These are phyloP conservation scores for Vidua macroura DNA, from an alignment of 2,113 vertebrate genomes.

Conservation along the genomic window DNA sequence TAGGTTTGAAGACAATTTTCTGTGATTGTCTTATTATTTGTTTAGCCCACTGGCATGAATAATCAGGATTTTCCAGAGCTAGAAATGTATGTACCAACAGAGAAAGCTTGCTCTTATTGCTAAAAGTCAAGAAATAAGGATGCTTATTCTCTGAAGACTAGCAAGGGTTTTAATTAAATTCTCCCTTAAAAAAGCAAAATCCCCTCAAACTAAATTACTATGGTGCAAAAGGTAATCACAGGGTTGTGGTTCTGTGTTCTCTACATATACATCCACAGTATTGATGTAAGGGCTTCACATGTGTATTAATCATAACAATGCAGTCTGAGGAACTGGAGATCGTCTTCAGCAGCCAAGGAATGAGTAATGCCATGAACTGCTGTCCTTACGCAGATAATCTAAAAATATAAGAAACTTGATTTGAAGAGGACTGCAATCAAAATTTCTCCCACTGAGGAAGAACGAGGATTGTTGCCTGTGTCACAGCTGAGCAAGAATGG, in stretches of 20 bases:
- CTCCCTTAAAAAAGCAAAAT: background rate
- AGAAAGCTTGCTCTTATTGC: background rate
- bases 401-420: background rate
- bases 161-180: slow-evolving; percentile 23
- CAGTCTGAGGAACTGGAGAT: background rate
- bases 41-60: background rate
- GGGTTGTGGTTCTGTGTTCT: background rate
- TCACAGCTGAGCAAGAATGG: background rate
- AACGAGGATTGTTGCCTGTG: background rate
- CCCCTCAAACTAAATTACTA: background rate
- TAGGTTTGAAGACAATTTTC: background rate
- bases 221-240: background rate
- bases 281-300: background rate
- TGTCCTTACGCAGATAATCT: background rate
- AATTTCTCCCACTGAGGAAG: background rate
- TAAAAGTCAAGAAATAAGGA: background rate
- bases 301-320: background rate
- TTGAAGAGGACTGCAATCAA: background rate
- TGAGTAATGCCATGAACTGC: background rate
- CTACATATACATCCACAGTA: background rate
- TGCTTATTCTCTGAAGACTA: background rate
- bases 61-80: background rate
- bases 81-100: background rate
- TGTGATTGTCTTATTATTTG: background rate
- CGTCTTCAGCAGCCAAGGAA: background rate